Base-by-base conservation (phyloP, 2,797 vertebrate species). In the Iguana delicatissima region DNA sequence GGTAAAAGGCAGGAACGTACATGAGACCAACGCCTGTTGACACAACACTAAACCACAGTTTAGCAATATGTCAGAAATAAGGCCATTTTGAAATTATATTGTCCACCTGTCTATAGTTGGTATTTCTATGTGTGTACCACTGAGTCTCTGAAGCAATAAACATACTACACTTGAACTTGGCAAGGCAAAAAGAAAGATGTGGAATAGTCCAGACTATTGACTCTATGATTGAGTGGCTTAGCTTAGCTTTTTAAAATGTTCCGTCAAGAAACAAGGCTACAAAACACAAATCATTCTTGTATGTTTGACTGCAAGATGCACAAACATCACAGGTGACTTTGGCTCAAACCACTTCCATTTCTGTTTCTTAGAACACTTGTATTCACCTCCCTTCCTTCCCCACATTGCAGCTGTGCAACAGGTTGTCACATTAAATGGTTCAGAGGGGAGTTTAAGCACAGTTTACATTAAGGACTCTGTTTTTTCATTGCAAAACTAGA, bases 291-390 rank as follows among this genome's bases (percentile, higher is more conserved):
- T 93, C 76, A 90, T 92, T 93, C 94, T 84, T 92, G 91, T 83
- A 90, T 93, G 93, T 94, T 94, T 95, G 92, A 86, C 22, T 74
- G 32, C 26, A 38, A 93, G 93, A 94, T 84, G 91, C 91, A 94
- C 90, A 93, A 95, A 90, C 81, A 95, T 95, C 93, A 92, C 4
- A 80, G 80, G 92, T 92, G 88, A 84, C 74, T 77, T 93, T 92
- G 89, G 89, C 77, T 93, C 94, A 95, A 95, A 93, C 96, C 93
- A 91, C 89, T 80, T 80, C 91, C 73, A 91, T 90, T 93, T 92
- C 93, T 0, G 1, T 50, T 93, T 91, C 55, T 84, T 90, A 91
- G 92, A 89, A 92, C 93, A 92, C 52, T 94, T 93, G 92, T 93
- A 50, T 86, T 88, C 50, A 82, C 90, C n/a, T 87, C 46, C 52